Conservation (phyloP, 2,113 vertebrate species). For the Nasalis larvatus region DNA sequence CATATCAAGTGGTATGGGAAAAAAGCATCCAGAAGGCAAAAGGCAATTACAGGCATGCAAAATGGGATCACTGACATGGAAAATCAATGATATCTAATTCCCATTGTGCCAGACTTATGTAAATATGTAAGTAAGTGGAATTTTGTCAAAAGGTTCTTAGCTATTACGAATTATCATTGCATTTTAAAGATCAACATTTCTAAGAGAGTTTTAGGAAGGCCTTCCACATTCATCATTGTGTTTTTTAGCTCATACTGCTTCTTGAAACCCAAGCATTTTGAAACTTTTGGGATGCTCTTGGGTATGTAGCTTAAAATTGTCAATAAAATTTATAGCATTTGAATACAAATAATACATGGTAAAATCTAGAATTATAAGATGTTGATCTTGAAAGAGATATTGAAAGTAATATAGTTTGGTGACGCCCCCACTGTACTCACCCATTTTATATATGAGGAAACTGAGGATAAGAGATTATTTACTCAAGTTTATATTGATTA, state of each 20-base stretch:
- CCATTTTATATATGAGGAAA: slow-evolving; percentile 7
- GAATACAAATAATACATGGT: neutral
- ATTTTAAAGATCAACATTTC: slow-evolving; percentile 34
- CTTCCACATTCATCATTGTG: neutral
- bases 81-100: slow-evolving; percentile 44
- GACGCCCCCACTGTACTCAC: neutral
- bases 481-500: neutral
- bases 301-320: neutral
- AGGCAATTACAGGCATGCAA: slow-evolving; percentile 52
- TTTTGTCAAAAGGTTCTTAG: slow-evolving; percentile 29
- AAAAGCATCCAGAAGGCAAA: neutral
- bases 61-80: slow-evolving; percentile 38
- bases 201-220: neutral
- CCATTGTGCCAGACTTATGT: neutral
- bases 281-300: neutral
- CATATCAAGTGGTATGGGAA: neutral
- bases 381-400: neutral
- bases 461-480: neutral
- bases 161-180: slow-evolving; percentile 11
- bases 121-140: slow-evolving; percentile 40
- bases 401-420: neutral
- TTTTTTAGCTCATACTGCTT: neutral
- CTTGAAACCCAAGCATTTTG: neutral
- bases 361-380: neutral
- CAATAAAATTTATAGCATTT: neutral